Base-by-base conservation (phyloP, 2,113 vertebrate species). In the Cacatua alba region DNA sequence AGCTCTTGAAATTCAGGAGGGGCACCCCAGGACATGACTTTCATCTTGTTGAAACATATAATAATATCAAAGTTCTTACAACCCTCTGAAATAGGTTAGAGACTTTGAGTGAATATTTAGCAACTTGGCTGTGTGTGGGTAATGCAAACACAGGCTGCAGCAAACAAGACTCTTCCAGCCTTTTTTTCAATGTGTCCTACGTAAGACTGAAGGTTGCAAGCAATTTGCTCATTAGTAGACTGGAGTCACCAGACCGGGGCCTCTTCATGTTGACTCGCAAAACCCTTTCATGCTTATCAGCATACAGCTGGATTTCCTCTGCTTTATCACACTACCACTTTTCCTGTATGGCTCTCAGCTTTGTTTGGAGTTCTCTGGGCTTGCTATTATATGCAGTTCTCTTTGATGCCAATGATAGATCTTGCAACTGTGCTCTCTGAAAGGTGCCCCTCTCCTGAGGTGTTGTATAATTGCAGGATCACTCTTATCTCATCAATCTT, bases 241-340 rank as follows among this genome's bases (percentile, higher is more conserved):
- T 1, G 1, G 43, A 94, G 83, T 79, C 62, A 91, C 65, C 19
- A 17, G 51, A 29, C 17, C 1, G 1, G 91, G 94, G 83, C 96
- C 95, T 95, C 96, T 95, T 96, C 55, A 13, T 90, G 13, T 95
- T 92, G 91, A 95, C 93, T 94, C 0, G 51, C 3, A 64, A 95
- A 92, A 78, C 17, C 43, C 96, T 96, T 97, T 96, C 94, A 96
- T 94, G 95, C 89, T 97, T 97, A 97, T 97, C 96, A 97, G 95
- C 4, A 0, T 95, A 53, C 96, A 94, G 96, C 96, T 97, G 96
- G 93, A 89, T 96, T 97, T 97, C 96, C 95, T 97, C 94, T 89
- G 86, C 69, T 96, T 96, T 95, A 96, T 97, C 96, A 95, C 95
- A 55, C 69, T 65, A 82, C 91, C 91, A 41, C 94, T 95, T 97